These are phyloP conservation scores for Drosophila vallismaia DNA, from an alignment of 2,888 invertebrate species.

Conservation along the genomic window DNA sequence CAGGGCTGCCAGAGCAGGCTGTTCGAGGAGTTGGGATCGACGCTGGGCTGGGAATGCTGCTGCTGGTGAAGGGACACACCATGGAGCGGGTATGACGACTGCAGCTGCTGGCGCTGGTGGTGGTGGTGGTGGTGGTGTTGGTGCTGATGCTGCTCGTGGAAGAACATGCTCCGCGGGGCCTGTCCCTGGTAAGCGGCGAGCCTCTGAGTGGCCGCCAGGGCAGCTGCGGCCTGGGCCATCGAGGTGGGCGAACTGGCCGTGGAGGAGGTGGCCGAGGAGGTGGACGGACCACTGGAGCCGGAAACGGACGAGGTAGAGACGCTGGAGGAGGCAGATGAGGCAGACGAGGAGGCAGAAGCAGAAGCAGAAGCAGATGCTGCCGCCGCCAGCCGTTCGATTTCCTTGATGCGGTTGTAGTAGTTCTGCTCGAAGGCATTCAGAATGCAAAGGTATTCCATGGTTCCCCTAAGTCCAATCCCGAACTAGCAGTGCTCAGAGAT, in stretches of 20 bases:
- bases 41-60: conserved; percentile 47
- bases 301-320: conserved; percentile 52
- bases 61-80: conserved; percentile 32
- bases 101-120: conserved; percentile 47
- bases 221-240: conserved; percentile 44
- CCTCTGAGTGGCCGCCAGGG: conserved; percentile 59
- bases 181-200: conserved; percentile 53
- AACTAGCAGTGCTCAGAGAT: conserved; percentile 1
- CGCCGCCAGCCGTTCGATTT: conserved; percentile 74
- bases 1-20: conserved; percentile 83
- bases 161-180: conserved; percentile 42
- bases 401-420: conserved; percentile 78
- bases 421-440: conserved; percentile 82
- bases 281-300: conserved; percentile 46
- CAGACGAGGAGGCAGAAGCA: conserved; percentile 31
- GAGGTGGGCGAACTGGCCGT: conserved; percentile 70
- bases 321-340: conserved; percentile 42
- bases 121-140: conserved; percentile 46
- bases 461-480: background rate
- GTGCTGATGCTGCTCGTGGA: conserved; percentile 54
- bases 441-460: conserved; percentile 82
- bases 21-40: conserved; percentile 66
- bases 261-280: conserved; percentile 66
- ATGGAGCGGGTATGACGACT: conserved; percentile 32
- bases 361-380: conserved; percentile 50